Evolutionary conservation across 1,140 invertebrate species (phyloP).

Genomic region (Drosophila lacteicornis): DNA sequence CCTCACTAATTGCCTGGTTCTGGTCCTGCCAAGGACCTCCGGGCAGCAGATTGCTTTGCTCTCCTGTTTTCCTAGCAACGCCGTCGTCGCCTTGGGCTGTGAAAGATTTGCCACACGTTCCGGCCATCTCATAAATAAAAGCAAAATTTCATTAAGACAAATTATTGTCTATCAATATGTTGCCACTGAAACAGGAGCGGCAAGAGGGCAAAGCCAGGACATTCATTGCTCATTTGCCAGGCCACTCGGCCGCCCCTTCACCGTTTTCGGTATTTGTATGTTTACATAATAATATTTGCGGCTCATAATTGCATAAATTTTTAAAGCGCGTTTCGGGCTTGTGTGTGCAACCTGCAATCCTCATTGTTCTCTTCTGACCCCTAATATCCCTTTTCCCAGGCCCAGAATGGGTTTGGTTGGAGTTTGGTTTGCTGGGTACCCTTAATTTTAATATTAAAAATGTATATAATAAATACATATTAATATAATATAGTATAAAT

Average conservation of each 20-base stretch:
- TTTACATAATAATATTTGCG: conserved; percentile 83
- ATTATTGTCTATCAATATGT: conserved; percentile 84
- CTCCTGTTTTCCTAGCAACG: conserved; percentile 65
- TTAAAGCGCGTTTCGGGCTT: conserved; percentile 70
- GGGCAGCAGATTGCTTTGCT: conserved; percentile 56
- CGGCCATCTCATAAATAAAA: conserved; percentile 80
- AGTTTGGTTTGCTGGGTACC: conserved; percentile 36
- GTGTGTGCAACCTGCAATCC: conserved; percentile 29
- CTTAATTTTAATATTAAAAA: background rate
- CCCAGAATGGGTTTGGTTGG: conserved; percentile 52
- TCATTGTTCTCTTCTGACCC: conserved; percentile 43
- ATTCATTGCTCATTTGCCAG: conserved; percentile 58
- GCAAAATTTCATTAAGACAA: conserved; percentile 84
- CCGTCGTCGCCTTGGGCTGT: conserved; percentile 22
- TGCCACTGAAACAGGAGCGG: conserved; percentile 46
- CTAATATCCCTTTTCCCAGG: conserved; percentile 22
- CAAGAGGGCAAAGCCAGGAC: background rate
- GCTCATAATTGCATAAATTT: conserved; percentile 84
- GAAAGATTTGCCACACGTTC: conserved; percentile 65
- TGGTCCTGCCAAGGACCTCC: conserved; percentile 36
- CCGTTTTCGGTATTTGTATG: conserved; percentile 66
- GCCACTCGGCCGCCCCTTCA: background rate
- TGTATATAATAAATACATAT: no score
- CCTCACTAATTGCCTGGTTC: conserved; percentile 69
- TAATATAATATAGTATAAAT: no score